Percentiles rank a stretch among this genome's conserved stretches.
phyloP scores from a whole-genome alignment of 1,140 invertebrate genomes.

The Ostrea edulis region DNA sequence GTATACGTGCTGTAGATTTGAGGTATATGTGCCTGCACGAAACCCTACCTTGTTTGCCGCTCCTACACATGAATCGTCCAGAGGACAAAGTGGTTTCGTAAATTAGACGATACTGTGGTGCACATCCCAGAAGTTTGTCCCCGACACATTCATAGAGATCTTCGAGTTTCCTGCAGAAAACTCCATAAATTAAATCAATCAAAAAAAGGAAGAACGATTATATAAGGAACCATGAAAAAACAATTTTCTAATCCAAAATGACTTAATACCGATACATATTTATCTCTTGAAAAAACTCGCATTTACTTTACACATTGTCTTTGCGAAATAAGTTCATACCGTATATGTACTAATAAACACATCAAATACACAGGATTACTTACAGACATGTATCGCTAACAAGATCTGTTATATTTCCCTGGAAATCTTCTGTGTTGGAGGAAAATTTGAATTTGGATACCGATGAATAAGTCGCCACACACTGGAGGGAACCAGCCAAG shows the following conservation, averaged over 20 bases:
- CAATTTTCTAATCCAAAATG: too few relatives aligned
- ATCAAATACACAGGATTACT: background rate
- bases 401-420: background rate
- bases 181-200: background rate
- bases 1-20: too few relatives aligned
- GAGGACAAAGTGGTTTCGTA: slow-evolving; percentile 25
- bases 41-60: background rate
- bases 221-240: too few relatives aligned
- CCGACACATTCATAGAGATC: background rate
- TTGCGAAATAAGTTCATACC: too few relatives aligned
- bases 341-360: background rate
- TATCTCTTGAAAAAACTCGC: too few relatives aligned
- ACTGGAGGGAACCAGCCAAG: background rate
- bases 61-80: background rate
- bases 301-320: too few relatives aligned
- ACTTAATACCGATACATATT: too few relatives aligned
- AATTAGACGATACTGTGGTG: background rate
- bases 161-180: background rate
- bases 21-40: too few relatives aligned
- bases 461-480: background rate
- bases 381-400: background rate
- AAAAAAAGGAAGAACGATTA: background rate
- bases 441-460: background rate
- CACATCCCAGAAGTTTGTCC: slow-evolving; percentile 11
- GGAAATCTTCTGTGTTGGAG: background rate